Conservation (phyloP, 1,140 invertebrate species). For the Drosophila pandora region DNA sequence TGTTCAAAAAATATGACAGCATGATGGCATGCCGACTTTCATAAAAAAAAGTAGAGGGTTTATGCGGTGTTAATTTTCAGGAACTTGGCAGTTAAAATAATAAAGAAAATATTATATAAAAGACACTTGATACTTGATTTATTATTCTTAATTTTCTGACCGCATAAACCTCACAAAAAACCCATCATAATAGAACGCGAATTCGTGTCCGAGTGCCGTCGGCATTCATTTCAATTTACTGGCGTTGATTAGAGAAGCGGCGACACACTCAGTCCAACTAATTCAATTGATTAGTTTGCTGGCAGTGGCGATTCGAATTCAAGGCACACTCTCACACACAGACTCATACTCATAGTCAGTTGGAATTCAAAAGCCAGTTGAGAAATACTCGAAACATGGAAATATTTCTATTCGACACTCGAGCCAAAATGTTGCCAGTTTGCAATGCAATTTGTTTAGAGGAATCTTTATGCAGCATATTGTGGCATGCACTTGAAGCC, state of each 20-base stretch:
- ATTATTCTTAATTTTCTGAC: not conserved
- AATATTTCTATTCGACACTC: slow-evolving; percentile 44
- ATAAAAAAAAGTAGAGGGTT: slow-evolving; percentile 15
- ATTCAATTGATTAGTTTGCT: slow-evolving; percentile 75
- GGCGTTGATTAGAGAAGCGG: slow-evolving; percentile 54
- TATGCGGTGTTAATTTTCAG: not conserved
- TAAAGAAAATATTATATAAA: too few species aligned
- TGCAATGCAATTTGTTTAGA: slow-evolving; percentile 55
- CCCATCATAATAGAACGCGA: not conserved
- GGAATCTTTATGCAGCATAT: slow-evolving; percentile 22
- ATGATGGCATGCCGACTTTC: slow-evolving; percentile 15
- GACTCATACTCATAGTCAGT: not conserved
- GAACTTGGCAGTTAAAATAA: not conserved
- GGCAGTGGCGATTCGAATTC: slow-evolving; percentile 16
- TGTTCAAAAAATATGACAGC: slow-evolving; percentile 22
- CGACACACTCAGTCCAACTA: slow-evolving; percentile 36
- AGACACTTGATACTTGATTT: too few species aligned
- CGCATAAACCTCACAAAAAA: slow-evolving; percentile 25
- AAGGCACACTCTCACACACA: slow-evolving; percentile 12
- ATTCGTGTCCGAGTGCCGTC: slow-evolving; percentile 35
- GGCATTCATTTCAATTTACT: slow-evolving; percentile 43
- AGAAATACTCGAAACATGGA: slow-evolving; percentile 14
- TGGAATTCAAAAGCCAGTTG: slow-evolving; percentile 15
- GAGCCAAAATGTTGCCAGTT: slow-evolving; percentile 5
- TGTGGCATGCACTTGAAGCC: slow-evolving; percentile 8